Base-by-base conservation (phyloP, 2,888 invertebrate genomes). In the Latrodectus hesperus region DNA sequence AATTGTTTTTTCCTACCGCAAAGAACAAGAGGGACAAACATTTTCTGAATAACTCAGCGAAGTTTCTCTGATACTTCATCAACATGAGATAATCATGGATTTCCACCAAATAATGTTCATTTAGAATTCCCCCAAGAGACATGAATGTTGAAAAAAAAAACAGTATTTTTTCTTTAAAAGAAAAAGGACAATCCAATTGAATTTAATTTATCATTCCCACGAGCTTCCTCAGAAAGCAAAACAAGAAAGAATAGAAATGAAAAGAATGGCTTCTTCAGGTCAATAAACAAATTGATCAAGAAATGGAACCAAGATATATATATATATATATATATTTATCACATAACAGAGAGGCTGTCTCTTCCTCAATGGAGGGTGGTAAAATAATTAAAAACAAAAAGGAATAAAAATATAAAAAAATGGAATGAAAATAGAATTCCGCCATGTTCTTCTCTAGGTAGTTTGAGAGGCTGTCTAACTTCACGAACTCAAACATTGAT, bases 271-370 rank as follows among this genome's bases (percentile, higher is more conserved):
- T 74, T 79, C 60, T 67, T 84, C 79, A 73, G 80, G 80, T 86
- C 71, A 70, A 80, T 86, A 80, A 80, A 80, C 76, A 86, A 86
- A 86, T 80, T 80, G 60, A 85, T 80, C 80, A 74, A 80, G 85
- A 86, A 80, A 80, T 76, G 64, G 80, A 72, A 65, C 71, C 9
- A n/a, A 49, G 60, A 38, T 38, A 60, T 60, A 60, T 74, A 60
- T n/a, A 51, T 17, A n/a, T 64, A 9, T 38, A 5, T 64, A 4
- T 49, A 22, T 67, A 51, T 67, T 67, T 67, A 9, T 26, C 16
- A 17, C 10, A 60, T 71, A 71, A 76, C 76, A 68, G 71, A 71
- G 70, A 60, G 17, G 55, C 68, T 64, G 60, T 60, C 68, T 38
- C 60, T 82, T 26, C 64, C 51, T 76, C 83, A 65, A 76, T 65